phyloP scores from a whole-genome alignment of 2,113 vertebrate genomes.

The Pholis gunnellus region DNA sequence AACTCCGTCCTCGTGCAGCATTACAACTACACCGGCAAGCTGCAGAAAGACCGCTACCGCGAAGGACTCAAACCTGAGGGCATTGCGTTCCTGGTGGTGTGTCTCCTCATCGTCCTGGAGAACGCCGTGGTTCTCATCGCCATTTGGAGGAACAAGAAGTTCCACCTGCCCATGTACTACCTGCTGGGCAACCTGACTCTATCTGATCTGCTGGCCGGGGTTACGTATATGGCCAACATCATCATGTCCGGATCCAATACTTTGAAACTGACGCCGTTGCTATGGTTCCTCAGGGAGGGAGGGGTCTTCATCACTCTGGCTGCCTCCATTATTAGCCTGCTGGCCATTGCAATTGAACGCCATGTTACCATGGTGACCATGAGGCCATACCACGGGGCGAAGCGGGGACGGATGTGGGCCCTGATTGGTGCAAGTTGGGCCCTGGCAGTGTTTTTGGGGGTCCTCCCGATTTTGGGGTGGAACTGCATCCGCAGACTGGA shows the following conservation, averaged over 20 bases:
- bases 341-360: constrained; percentile 92
- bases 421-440: constrained; percentile 89
- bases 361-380: constrained; percentile 91
- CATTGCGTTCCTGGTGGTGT: constrained; percentile 86
- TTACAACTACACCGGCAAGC: constrained; percentile 92
- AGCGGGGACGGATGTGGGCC: constrained; percentile 84
- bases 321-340: constrained; percentile 89
- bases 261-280: constrained; percentile 86
- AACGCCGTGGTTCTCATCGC: constrained; percentile 89
- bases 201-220: constrained; percentile 91
- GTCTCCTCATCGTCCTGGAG: constrained; percentile 89
- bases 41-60: constrained; percentile 84
- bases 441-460: constrained; percentile 84
- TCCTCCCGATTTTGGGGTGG: constrained; percentile 90
- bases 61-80: constrained; percentile 84
- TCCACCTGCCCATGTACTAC: constrained; percentile 93
- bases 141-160: constrained; percentile 91
- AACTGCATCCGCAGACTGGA: constrained; percentile 88
- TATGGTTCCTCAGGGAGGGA: constrained; percentile 92
- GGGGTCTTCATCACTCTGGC: constrained; percentile 91
- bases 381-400: constrained; percentile 83
- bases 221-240: constrained; percentile 91
- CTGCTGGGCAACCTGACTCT: constrained; percentile 91
- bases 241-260: constrained; percentile 88
- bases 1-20: constrained; percentile 85